phyloP scores from a whole-genome alignment of 2,888 invertebrate species.

The Phortica okadai region DNA sequence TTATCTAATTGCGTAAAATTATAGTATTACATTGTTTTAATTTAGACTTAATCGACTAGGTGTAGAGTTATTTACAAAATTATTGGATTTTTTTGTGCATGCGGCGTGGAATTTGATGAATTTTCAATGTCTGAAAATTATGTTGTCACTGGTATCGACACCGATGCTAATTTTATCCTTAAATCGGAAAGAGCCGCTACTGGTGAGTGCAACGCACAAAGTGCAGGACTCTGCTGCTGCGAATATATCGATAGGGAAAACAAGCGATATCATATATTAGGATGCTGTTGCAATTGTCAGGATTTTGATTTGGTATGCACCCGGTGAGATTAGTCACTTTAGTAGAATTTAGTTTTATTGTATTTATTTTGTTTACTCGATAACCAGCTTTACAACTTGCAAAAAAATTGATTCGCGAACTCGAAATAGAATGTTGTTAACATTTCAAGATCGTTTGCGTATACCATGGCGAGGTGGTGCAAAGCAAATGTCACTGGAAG shows the following conservation, averaged over 20 bases:
- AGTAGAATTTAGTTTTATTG: neutral
- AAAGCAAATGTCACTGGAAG: constrained; percentile 78
- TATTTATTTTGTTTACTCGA: neutral
- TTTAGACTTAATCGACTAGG: neutral
- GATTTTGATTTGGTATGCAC: constrained; percentile 79
- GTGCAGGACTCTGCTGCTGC: constrained; percentile 78
- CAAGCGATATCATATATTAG: constrained; percentile 77
- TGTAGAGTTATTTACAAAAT: constrained; percentile 17
- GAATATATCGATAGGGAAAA: constrained; percentile 79
- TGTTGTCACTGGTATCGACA: constrained; percentile 44
- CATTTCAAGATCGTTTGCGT: constrained; percentile 79
- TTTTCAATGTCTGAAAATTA: constrained; percentile 36
- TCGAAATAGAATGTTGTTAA: constrained; percentile 75
- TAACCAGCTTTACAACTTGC: constrained; percentile 60
- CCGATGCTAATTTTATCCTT: constrained; percentile 45
- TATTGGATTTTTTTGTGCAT: constrained; percentile 43
- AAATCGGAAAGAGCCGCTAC: constrained; percentile 30
- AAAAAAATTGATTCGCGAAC: constrained; percentile 55
- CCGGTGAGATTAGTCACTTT: constrained; percentile 74
- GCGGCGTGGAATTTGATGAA: constrained; percentile 50
- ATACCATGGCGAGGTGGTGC: constrained; percentile 81
- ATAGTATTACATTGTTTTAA: constrained; percentile 20
- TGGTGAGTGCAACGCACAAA: constrained; percentile 50
- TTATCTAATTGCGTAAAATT: too few relatives aligned
- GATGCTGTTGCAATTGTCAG: constrained; percentile 80